Base-by-base conservation (phyloP, 2,888 invertebrate genomes). In the Gerris lacustris region DNA sequence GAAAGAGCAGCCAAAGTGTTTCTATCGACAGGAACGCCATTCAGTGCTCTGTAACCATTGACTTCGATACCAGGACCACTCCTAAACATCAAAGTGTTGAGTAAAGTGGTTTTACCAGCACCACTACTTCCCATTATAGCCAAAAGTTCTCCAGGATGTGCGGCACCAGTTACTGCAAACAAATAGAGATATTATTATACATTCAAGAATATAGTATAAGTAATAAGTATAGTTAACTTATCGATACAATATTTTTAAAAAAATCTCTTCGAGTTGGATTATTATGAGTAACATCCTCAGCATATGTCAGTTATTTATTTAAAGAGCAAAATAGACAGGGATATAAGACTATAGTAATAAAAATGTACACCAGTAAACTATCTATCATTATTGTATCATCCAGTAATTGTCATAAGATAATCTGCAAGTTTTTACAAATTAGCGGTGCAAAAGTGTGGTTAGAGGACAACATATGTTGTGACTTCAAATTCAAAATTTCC, bases 81-180 rank as follows among this genome's bases (percentile, higher is more conserved):
- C 44, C 92, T 86, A 80, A 90, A 91, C 6, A 94, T 94, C 74
- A 97, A 80, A 0, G 93, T 87, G 80, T 97, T 96, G 71, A 97
- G 82, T 5, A 97, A 85, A 0, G 96, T 96, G 0, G 96, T 96
- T 82, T 97, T 97, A 2, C 96, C 96, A 0, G 96, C 94, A 0
- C 96, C 96, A 45, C 91, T 92, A 0, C 92, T 89, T 0, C 94
- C 94, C 87, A 95, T 88, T 67, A 94, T 89, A 2, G 94, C 93
- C 67, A 94, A 82, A 45, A 94, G 81, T 79, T 94, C 93, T 0
- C 94, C 94, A 0, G 94, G 91, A 78, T 88, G 86, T 0, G 94
- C 94, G 1, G 89, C 86, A 0, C 94, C 94, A 75, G 85, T 89
- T 6, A 92, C 92, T 93, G 73, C 11, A 72, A 75, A 68, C 44